These are phyloP conservation scores for Chaetura pelagica DNA, from an alignment of 2,113 vertebrate genomes.

Conservation along the genomic window DNA sequence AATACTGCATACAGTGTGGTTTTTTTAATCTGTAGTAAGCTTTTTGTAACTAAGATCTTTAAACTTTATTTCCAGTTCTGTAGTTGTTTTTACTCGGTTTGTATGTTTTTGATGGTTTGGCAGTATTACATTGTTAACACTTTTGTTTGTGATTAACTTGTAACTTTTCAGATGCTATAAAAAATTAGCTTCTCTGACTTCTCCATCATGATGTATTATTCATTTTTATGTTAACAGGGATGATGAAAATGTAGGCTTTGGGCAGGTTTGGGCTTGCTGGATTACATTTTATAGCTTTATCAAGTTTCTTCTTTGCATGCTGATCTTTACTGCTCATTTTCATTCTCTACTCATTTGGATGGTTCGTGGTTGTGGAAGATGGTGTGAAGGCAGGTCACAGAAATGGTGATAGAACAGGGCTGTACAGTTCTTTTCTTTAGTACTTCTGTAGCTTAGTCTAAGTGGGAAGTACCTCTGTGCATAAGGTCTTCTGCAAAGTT, in stretches of 20 bases:
- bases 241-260: neutral
- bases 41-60: neutral
- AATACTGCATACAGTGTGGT: neutral
- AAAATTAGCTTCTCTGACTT: neutral
- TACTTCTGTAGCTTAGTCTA: rapidly evolving
- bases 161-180: neutral
- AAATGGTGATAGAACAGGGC: neutral
- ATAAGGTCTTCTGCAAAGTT: neutral
- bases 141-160: neutral
- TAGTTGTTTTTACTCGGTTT: neutral
- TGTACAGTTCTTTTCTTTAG: rapidly evolving
- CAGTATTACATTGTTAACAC: neutral
- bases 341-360: neutral
- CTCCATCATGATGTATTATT: neutral
- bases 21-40: neutral
- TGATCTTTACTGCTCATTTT: neutral
- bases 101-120: neutral
- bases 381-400: neutral
- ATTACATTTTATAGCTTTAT: neutral
- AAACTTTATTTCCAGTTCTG: neutral
- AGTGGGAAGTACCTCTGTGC: neutral
- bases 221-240: neutral
- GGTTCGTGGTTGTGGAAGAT: neutral
- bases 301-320: neutral
- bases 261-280: slow-evolving; percentile 35